A percentile compares a stretch with the other conserved stretches of the same genome.
Conservation (phyloP, 2,113 vertebrate species). For the Notarius lentiginosus region DNA sequence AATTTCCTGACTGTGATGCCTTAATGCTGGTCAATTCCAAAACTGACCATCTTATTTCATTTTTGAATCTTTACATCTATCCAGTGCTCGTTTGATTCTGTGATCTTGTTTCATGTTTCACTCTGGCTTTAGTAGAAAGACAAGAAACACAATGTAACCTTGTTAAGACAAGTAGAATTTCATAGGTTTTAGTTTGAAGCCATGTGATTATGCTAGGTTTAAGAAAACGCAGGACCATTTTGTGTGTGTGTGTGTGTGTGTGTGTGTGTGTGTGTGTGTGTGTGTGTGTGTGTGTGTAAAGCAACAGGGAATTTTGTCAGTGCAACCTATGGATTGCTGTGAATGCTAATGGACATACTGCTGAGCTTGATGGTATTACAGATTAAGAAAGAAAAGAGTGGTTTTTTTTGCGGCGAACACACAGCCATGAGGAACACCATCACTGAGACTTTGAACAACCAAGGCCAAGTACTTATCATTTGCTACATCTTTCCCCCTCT, state of each 20-base stretch:
- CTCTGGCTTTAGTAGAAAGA: conserved; percentile 40
- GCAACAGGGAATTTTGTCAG: conserved; percentile 59
- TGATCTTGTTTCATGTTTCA: conserved; percentile 65
- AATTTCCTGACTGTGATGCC: conserved; percentile 29
- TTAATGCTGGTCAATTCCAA: conserved; percentile 49
- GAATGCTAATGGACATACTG: conserved; percentile 27
- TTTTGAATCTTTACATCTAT: conserved; percentile 46
- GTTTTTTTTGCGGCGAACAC: conserved; percentile 46
- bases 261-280: too few relatives aligned
- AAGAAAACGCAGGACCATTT: conserved; percentile 59
- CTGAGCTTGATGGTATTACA: conserved; percentile 13
- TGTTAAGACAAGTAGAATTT: conserved; percentile 55
- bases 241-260: not conserved
- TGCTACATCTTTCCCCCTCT: conserved; percentile 4
- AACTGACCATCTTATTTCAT: conserved; percentile 42
- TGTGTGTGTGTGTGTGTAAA: conserved; percentile 31
- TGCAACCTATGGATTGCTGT: conserved; percentile 81
- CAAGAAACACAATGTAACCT: conserved; percentile 44
- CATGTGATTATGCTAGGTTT: conserved; percentile 58
- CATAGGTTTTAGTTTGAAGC: conserved; percentile 63
- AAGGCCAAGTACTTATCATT: conserved; percentile 44
- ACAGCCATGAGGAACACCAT: conserved; percentile 72
- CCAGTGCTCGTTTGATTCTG: conserved; percentile 55
- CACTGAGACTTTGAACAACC: not conserved
- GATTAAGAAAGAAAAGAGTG: conserved; percentile 3